phyloP scores from a whole-genome alignment of 2,797 vertebrate species.

The Etheostoma perlongum region DNA sequence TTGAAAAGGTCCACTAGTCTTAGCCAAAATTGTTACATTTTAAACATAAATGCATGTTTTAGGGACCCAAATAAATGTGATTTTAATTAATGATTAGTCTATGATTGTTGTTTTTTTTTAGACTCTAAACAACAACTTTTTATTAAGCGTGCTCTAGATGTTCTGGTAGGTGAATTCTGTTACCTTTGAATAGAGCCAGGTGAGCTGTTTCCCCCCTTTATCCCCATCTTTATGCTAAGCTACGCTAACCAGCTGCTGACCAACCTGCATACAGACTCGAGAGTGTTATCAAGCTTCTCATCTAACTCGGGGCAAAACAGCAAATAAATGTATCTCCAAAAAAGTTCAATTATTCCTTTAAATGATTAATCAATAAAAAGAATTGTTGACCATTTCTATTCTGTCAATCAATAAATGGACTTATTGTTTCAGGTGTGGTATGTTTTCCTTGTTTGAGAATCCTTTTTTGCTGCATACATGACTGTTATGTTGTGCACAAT shows the following conservation, averaged over 20 bases:
- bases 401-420: background rate
- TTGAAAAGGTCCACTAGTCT: background rate
- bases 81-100: background rate
- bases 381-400: background rate
- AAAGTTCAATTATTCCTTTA: background rate
- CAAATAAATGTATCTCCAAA: background rate
- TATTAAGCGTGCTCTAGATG: background rate
- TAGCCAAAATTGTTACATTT: background rate
- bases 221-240: background rate
- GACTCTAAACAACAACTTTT: background rate
- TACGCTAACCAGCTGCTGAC: background rate
- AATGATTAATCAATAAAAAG: background rate
- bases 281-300: background rate
- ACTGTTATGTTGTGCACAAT: background rate
- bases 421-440: background rate
- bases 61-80: background rate
- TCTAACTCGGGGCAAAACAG: background rate
- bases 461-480: background rate
- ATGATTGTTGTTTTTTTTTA: too few species aligned
- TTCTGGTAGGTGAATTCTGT: background rate
- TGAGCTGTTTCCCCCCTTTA: background rate
- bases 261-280: background rate
- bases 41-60: background rate
- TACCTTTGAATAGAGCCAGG: background rate
- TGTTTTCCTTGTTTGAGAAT: background rate